Conservation (phyloP, 2,797 vertebrate species). For the Phyllotis vaccarum region DNA sequence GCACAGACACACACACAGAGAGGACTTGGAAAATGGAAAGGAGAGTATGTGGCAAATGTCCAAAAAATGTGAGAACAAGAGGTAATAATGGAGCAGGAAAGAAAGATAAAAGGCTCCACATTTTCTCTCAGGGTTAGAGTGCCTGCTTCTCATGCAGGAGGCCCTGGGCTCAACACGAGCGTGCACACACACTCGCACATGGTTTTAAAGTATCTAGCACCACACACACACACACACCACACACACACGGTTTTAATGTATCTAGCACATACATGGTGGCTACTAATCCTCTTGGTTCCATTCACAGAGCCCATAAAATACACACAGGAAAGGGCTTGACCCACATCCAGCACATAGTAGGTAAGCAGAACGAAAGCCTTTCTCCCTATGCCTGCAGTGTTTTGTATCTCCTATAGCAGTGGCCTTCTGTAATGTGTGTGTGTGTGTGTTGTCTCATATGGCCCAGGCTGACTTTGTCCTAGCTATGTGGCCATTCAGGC, state of each 20-base stretch:
- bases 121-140: not conserved
- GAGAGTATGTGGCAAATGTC: not conserved
- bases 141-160: not conserved
- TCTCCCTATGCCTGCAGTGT: not conserved
- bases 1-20: not conserved
- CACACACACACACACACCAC: not conserved
- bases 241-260: not conserved
- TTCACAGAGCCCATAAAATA: too few relatives aligned
- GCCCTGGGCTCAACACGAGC: not conserved
- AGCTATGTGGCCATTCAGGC: not conserved
- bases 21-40: not conserved
- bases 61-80: not conserved
- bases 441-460: not conserved
- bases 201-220: too few relatives aligned
- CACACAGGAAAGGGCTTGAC: not conserved
- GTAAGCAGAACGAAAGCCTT: not conserved
- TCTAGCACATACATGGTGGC: not conserved
- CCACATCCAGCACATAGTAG: not conserved
- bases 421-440: not conserved
- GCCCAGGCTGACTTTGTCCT: not conserved
- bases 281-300: not conserved
- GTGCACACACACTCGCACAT: too few relatives aligned
- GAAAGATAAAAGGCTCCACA: not conserved
- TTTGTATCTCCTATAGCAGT: not conserved
- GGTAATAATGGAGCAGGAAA: not conserved